phyloP scores from a whole-genome alignment of 2,113 vertebrate species.

The Corythoichthys intestinalis region DNA sequence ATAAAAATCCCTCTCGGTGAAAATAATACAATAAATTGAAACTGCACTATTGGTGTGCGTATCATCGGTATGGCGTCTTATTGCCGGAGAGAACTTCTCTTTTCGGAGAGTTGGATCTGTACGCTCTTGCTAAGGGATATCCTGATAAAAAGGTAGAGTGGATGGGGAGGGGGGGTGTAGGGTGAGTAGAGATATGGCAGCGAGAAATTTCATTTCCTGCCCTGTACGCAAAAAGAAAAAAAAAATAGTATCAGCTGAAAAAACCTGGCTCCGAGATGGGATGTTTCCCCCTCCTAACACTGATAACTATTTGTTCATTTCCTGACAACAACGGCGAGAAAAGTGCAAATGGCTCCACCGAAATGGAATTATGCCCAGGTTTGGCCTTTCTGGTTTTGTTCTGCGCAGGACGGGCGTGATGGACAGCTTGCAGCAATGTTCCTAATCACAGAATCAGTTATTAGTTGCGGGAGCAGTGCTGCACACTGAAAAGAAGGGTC shows the following conservation, averaged over 20 bases:
- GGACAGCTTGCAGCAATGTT: slow-evolving; percentile 77
- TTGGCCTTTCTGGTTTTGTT: slow-evolving; percentile 55
- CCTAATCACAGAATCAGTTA: slow-evolving; percentile 94
- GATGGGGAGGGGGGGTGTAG: slow-evolving; percentile 2
- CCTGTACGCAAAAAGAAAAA: slow-evolving; percentile 81
- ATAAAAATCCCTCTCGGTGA: slow-evolving; percentile 7
- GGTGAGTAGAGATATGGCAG: slow-evolving; percentile 41
- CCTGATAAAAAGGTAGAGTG: slow-evolving; percentile 74
- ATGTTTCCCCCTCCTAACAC: slow-evolving; percentile 83
- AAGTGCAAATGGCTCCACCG: slow-evolving; percentile 81
- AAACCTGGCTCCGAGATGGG: slow-evolving; percentile 87
- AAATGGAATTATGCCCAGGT: slow-evolving; percentile 78
- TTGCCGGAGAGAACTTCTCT: slow-evolving; percentile 58
- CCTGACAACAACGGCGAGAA: slow-evolving; percentile 94
- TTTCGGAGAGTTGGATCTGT: slow-evolving; percentile 47
- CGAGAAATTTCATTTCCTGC: slow-evolving; percentile 95
- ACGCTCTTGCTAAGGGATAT: slow-evolving; percentile 46
- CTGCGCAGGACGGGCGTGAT: slow-evolving; percentile 76
- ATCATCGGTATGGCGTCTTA: slow-evolving; percentile 50
- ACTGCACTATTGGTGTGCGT: slow-evolving; percentile 62
- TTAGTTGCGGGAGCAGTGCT: slow-evolving; percentile 74
- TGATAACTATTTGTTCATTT: slow-evolving; percentile 99
- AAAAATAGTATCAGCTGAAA: slow-evolving; percentile 90
- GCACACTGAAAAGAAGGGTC: slow-evolving; percentile 68
- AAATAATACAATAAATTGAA: slow-evolving; percentile 71